Evolutionary conservation across 1,140 invertebrate species (phyloP), one percentile per base, ranked within the genome.

Genomic region (Drosophila pandora): DNA sequence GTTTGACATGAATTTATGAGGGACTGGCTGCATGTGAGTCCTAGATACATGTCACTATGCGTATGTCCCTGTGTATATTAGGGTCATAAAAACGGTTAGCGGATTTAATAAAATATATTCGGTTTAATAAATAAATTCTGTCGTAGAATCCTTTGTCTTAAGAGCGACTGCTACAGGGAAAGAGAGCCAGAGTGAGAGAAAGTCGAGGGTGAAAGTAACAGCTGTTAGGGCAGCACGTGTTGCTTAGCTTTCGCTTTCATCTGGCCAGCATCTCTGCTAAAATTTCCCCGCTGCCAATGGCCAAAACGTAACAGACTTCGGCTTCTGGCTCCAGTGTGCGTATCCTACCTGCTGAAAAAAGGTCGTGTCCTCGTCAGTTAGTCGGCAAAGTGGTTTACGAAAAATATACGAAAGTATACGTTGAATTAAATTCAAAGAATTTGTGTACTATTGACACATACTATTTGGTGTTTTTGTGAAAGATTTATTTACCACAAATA

Each of bases 61-160:
- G 9, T 9, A 21, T 59, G 37, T 48, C 5, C 7, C 25, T 28
- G 49, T 32, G 6, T 21, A 5, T 54, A 41, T 10, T 28, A n/a
- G 21, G 48, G 60, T 64, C 64, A 75, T 63, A 73, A 58, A 73
- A 77, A 60, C 48, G 63, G 59, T 74, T 85, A 61, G 58, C 83
- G 70, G 78, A 82, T 87, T 87, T 82, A 87, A 82, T 78, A 75
- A 75, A 75, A 85, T 71, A 75, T 81, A 81, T 77, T 62, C 59
- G 32, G 61, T 60, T 83, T 57, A 63, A 72, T 83, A 71, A 83
- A 76, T 76, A 73, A 64, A 69, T 76, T 47, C 54, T 48, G 21
- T 76, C 62, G 69, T 52, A 64, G 56, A 32, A 12, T 23, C 17
- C 25, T 7, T 34, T 7, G 21, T 37, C 47, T 62, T 62, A 64